Evolutionary conservation across 2,888 invertebrate genomes (phyloP).

Genomic region (Lampropteryx suffumata): DNA sequence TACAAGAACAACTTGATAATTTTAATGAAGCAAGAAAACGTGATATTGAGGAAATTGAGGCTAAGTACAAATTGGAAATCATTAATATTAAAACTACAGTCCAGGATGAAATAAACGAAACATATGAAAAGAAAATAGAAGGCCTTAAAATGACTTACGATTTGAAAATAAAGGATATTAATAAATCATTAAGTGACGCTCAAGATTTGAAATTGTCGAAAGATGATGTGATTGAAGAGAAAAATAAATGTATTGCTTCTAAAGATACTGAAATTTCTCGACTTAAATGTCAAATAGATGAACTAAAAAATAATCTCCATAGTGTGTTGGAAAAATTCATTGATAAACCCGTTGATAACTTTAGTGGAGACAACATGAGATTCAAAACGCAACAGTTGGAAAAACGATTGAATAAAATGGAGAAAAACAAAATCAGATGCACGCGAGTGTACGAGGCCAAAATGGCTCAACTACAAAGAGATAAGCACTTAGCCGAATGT

Average conservation of each 20-base stretch:
- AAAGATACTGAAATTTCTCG: constrained; percentile 56
- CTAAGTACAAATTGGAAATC: constrained; percentile 59
- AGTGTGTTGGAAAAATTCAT: constrained; percentile 50
- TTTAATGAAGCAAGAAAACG: constrained; percentile 53
- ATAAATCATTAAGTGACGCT: constrained; percentile 40
- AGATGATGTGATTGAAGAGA: constrained; percentile 49
- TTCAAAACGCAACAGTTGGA: constrained; percentile 55
- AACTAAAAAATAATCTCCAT: constrained; percentile 54
- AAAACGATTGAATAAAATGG: constrained; percentile 61
- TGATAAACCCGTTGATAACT: constrained; percentile 47
- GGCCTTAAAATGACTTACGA: constrained; percentile 54
- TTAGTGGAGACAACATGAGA: constrained; percentile 40
- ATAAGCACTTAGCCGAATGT: constrained; percentile 66
- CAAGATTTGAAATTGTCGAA: constrained; percentile 40
- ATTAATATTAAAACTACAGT: constrained; percentile 48
- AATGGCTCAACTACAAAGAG: constrained; percentile 59
- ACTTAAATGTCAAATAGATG: constrained; percentile 51
- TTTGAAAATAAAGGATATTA: constrained; percentile 45
- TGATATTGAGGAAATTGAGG: constrained; percentile 60
- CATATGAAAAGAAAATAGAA: constrained; percentile 57
- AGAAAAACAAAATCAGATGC: constrained; percentile 60
- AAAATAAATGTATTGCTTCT: constrained; percentile 50
- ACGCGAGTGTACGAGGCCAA: constrained; percentile 59
- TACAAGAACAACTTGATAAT: constrained; percentile 57
- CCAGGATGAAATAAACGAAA: constrained; percentile 50